Evolutionary conservation across 2,113 vertebrate genomes (phyloP).

Genomic region (Petaurus breviceps): DNA sequence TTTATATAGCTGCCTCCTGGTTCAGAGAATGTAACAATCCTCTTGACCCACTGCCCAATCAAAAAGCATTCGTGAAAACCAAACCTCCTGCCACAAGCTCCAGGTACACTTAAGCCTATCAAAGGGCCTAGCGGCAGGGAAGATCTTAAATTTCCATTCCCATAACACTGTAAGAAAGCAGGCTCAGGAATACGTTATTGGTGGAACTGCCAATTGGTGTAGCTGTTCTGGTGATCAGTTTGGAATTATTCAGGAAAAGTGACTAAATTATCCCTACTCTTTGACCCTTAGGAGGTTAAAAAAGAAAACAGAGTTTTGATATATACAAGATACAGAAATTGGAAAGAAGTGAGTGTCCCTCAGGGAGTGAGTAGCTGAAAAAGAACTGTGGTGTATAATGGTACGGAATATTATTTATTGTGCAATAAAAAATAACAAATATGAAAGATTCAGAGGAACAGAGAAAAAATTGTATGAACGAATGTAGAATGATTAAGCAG

Average conservation of each 20-base stretch:
- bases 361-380: not conserved
- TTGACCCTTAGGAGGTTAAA: not conserved
- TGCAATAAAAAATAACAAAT: not conserved
- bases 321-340: not conserved
- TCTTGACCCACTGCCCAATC: too few relatives aligned
- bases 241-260: not conserved
- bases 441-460: not conserved
- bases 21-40: too few relatives aligned
- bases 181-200: not conserved
- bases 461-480: not conserved
- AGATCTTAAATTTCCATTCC: too few relatives aligned
- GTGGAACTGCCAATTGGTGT: not conserved
- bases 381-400: not conserved
- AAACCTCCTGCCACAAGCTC: too few relatives aligned
- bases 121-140: too few relatives aligned
- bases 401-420: not conserved
- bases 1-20: too few relatives aligned
- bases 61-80: too few relatives aligned
- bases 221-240: not conserved
- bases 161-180: not conserved
- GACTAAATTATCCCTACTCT: not conserved
- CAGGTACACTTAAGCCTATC: too few relatives aligned
- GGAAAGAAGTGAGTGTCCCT: not conserved
- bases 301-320: not conserved
- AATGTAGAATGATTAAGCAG: not conserved